These are phyloP conservation scores for Aptenodytes forsteri DNA, from an alignment of 2,113 vertebrate genomes.

Conservation along the genomic window DNA sequence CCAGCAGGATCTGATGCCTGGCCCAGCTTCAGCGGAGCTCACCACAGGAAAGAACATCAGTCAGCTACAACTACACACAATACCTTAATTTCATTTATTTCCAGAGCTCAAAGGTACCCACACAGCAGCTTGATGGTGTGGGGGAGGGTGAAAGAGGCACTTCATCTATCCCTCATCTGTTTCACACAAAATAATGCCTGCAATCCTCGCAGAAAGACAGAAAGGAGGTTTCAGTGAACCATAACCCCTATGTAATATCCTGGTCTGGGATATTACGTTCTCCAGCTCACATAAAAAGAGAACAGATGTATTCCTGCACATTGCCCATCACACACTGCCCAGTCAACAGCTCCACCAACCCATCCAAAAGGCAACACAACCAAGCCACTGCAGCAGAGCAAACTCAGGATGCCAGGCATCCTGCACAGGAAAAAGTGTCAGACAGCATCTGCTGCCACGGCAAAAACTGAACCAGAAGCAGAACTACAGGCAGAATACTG, in stretches of 20 bases:
- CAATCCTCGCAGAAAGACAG: neutral
- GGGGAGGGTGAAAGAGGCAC: neutral
- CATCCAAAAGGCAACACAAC: neutral
- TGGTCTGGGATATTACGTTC: neutral
- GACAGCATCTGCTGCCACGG: neutral
- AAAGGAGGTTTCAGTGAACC: neutral
- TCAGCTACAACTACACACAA: neutral
- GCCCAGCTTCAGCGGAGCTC: neutral
- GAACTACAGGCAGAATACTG: neutral
- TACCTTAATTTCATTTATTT: neutral
- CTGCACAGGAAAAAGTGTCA: neutral
- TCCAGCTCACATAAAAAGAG: neutral
- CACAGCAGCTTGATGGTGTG: neutral
- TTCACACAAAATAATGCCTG: neutral
- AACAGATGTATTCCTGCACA: neutral
- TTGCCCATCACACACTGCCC: fast-evolving
- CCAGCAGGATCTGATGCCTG: neutral
- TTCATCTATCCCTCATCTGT: neutral
- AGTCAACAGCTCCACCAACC: neutral
- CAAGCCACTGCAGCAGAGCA: neutral
- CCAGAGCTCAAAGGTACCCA: neutral
- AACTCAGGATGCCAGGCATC: neutral
- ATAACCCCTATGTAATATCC: neutral
- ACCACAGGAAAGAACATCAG: neutral
- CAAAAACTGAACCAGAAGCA: constrained; percentile 18